Evolutionary conservation across 2,797 vertebrate genomes (phyloP), one percentile per base, ranked within the genome.

Genomic region (Argentina silus): DNA sequence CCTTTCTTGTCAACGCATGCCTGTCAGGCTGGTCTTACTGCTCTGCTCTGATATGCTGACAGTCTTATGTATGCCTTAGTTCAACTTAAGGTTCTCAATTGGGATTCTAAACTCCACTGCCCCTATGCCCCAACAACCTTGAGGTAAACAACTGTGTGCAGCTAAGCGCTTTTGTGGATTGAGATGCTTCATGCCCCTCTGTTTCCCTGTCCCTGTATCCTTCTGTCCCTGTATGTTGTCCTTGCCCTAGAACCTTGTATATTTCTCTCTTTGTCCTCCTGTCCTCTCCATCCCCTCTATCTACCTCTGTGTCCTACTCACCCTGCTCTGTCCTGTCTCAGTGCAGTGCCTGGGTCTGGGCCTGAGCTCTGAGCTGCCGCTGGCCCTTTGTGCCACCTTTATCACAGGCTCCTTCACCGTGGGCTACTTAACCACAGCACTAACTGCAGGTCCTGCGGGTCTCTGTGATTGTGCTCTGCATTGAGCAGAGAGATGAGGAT

Each of bases 401-500:
- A 92, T 92, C 92, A 88, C 90, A 88, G 85, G 77, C 90, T 90
- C 81, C 88, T 84, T 87, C 84, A 90, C 90, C 88, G 83, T 85
- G 84, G 90, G 91, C 90, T 91, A 90, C 90, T 91, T 93, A 92
- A 87, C 87, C 90, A 84, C 86, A 69, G 85, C 67, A 79, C 89
- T 93, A 91, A 91, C 91, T 90, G 92, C 86, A 85, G 89, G 90
- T 91, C 88, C 89, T 91, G 87, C 74, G 83, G 91, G 90, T 90
- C 88, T 84, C 85, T 90, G 87, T 90, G 91, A 94, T 92, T 94
- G 90, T 88, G 86, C 90, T 88, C 89, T 87, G 89, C 89, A 90
- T 90, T 91, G 89, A 93, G 87, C 87, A 82, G 81, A 88, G 83
- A 90, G 91, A 91, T 91, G 88, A 92, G 93, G 93, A 93, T 94